Conservation (phyloP, 1,140 invertebrate species). For the Yoshiicerus persimilis region DNA sequence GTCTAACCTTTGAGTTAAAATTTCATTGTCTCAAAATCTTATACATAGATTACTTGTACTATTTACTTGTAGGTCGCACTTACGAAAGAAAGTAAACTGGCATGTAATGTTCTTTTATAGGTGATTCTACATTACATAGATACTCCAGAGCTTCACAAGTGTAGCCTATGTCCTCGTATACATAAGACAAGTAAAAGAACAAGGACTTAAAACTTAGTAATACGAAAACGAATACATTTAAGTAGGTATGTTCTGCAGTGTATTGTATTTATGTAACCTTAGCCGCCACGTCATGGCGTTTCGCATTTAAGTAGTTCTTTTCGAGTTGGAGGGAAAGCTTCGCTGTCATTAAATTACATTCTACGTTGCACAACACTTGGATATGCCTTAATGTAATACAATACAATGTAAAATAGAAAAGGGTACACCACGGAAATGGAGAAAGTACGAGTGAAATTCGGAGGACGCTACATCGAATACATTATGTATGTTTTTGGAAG, state of each 20-base stretch:
- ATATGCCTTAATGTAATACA: not conserved
- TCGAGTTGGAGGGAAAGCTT: not conserved
- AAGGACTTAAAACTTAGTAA: no score
- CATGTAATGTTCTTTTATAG: no score
- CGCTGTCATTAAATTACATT: not conserved
- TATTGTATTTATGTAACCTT: not conserved
- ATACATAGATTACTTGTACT: no score
- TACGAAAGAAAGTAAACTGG: no score
- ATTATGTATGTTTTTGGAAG: not conserved
- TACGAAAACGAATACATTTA: not conserved
- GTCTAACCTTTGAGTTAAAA: not conserved
- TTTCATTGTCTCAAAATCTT: not conserved
- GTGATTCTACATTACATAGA: no score
- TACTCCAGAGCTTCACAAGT: no score
- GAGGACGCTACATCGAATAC: not conserved
- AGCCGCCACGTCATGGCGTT: not conserved
- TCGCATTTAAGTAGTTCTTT: not conserved
- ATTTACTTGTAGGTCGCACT: no score
- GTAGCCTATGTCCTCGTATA: no score
- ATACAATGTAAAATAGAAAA: not conserved
- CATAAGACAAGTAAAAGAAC: no score
- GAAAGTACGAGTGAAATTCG: not conserved
- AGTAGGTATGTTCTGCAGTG: not conserved
- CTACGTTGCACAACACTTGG: not conserved
- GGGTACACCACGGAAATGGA: not conserved